These are phyloP conservation scores for Drosophila burlai DNA, from an alignment of 1,140 invertebrate species.

Conservation along the genomic window DNA sequence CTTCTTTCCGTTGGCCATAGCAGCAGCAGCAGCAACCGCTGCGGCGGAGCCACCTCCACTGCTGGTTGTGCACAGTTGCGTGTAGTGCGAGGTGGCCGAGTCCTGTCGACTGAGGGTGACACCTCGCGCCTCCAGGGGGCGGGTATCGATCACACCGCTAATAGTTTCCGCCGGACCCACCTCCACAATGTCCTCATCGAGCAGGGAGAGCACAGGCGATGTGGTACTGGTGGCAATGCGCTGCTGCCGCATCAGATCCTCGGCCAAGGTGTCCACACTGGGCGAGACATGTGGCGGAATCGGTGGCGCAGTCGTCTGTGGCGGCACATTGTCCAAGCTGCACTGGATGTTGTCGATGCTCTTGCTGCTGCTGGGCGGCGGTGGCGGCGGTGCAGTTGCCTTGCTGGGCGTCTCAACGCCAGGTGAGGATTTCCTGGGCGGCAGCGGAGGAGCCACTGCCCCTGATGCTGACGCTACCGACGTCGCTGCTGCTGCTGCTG, in stretches of 20 bases:
- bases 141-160: constrained; percentile 88
- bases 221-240: constrained; percentile 64
- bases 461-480: background rate
- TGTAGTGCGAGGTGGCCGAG: constrained; percentile 70
- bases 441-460: constrained; percentile 85
- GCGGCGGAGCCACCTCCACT: constrained; percentile 43
- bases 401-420: constrained; percentile 83
- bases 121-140: constrained; percentile 84
- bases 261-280: constrained; percentile 70
- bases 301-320: constrained; percentile 82
- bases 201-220: constrained; percentile 68
- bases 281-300: constrained; percentile 79
- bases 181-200: constrained; percentile 86
- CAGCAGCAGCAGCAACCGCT: constrained; percentile 14
- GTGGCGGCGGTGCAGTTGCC: constrained; percentile 32
- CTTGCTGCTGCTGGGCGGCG: constrained; percentile 61
- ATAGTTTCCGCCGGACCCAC: constrained; percentile 89
- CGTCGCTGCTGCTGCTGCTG: constrained; percentile 6
- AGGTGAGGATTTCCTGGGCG: constrained; percentile 89
- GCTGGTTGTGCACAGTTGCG: constrained; percentile 74
- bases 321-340: constrained; percentile 79
- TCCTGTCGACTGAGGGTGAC: constrained; percentile 46
- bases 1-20: constrained; percentile 67
- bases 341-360: constrained; percentile 77
- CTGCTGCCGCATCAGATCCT: constrained; percentile 75